Base-by-base conservation (phyloP, 2,888 invertebrate species). In the Trichogramma dendrolimi region DNA sequence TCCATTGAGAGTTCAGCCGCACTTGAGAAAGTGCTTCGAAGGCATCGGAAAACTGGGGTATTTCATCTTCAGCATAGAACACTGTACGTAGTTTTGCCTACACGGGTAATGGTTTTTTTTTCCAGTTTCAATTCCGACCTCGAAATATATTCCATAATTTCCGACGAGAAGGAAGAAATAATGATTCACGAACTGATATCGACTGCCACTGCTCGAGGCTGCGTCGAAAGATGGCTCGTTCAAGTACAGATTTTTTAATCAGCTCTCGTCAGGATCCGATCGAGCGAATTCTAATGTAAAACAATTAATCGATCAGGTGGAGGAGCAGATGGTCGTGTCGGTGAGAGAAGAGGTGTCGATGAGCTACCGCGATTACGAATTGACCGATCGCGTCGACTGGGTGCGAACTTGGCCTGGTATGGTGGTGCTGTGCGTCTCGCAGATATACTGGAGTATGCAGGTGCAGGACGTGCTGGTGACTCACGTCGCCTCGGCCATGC, bases 21-120 rank as follows among this genome's bases (percentile, higher is more conserved):
- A 93, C 81, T 80, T 94, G 60, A 89, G 90, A 75, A 93, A 93
- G 80, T 92, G 92, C 78, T 94, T 94, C 76, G 92, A 93, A 80
- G 93, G 91, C 54, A 92, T 94, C 60, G 85, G 87, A 64, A 86
- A 84, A 72, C 81, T 94, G 11, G 83, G 85, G 77, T 77, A 67
- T 47, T 49, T 48, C 27, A 27, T 27, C 27, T 44, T 44, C n/a
- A 11, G 10, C 38, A 38, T 10, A 38, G 10, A 8, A 41, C 2
- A 55, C n/a, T 55, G 39, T 4, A 41, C 49, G 41, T 11, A 14
- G 6, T 46, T 5, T 50, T 43, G 27, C 8, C 8, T n/a, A 39
- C 4, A 38, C n/a, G 10, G 8, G 5, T 42, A 5, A 14, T 53
- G 40, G 6, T 27, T 58, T 42, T 40, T 27, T 43, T 49, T 48